phyloP scores from a whole-genome alignment of 2,888 invertebrate species.

The Yponomeuta cagnagella region DNA sequence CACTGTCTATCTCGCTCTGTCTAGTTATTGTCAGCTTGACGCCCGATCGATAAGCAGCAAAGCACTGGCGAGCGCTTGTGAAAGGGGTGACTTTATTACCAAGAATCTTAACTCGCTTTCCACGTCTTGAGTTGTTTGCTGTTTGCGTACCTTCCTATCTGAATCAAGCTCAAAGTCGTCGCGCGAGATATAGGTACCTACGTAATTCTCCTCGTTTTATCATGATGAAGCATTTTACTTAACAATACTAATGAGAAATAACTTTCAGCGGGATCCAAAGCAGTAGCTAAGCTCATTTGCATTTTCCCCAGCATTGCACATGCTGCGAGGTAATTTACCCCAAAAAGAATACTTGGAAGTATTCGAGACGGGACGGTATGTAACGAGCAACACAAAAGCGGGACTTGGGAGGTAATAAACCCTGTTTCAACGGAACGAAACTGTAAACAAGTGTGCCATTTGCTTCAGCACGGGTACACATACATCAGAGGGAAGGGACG shows the following conservation, averaged over 20 bases:
- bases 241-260: not conserved
- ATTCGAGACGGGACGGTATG: constrained; percentile 5
- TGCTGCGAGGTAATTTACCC: constrained; percentile 5
- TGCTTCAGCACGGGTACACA: constrained; percentile 11
- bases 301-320: constrained; percentile 7
- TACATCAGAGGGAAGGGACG: constrained; percentile 8
- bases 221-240: not conserved
- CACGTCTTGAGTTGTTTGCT: not conserved
- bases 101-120: not conserved
- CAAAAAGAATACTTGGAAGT: constrained; percentile 7
- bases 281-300: not conserved
- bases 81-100: not conserved
- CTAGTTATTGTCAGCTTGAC: not conserved
- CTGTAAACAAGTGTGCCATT: constrained; percentile 36
- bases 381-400: constrained; percentile 31
- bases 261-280: not conserved
- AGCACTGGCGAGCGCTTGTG: not conserved
- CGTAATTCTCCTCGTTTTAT: not conserved
- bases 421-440: constrained; percentile 45
- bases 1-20: not conserved
- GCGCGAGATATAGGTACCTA: not conserved
- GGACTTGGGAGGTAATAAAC: constrained; percentile 46
- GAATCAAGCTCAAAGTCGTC: not conserved
- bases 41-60: not conserved
- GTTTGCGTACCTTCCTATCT: not conserved